Base-by-base conservation (phyloP, 2,797 vertebrate species). In the Falco berigora region DNA sequence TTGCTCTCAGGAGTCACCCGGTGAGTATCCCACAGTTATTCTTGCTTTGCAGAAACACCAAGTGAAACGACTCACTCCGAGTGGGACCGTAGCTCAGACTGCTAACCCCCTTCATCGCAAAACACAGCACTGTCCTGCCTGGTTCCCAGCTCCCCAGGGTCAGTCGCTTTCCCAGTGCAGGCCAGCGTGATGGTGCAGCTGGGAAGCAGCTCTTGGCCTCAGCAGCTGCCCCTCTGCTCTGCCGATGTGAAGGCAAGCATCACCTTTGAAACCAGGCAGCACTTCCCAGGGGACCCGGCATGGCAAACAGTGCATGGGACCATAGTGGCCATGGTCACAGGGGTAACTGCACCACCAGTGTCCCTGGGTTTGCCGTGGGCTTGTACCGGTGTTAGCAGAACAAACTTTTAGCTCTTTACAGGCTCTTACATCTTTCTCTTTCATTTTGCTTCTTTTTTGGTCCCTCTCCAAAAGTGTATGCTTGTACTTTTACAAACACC, bases 31-130 rank as follows among this genome's bases (percentile, higher is more conserved):
- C 27, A 24, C 73, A 27, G 36, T 16, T 66, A 18, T 22, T 80
- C 40, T 52, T 50, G 32, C 67, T 81, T 63, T 59, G 28, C 38
- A 36, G 25, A 42, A 77, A 47, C 40, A 47, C 19, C 27, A 17
- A 46, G 5, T 1, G 1, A 73, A 62, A 46, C 2, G 1, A 16
- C 21, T 88, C 3, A 16, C 38, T n/a, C 5, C 1, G 5, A 6
- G 15, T 38, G n/a, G 14, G 87, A 27, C 53, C 1, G 1, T 5
- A 74, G 30, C 22, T 83, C 68, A 40, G 49, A 22, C 20, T n/a
- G 40, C 14, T 38, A 38, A 55, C 3, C 2, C 13, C 3, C 22
- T 67, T 44, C 24, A 40, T 24, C 8, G 15, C 8, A 42, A 66
- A 76, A 2, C 0, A 1, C 50, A 5, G 6, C 2, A 2, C 42